Conservation (phyloP, 2,113 vertebrate species). For the Gallinago paraguaiae region DNA sequence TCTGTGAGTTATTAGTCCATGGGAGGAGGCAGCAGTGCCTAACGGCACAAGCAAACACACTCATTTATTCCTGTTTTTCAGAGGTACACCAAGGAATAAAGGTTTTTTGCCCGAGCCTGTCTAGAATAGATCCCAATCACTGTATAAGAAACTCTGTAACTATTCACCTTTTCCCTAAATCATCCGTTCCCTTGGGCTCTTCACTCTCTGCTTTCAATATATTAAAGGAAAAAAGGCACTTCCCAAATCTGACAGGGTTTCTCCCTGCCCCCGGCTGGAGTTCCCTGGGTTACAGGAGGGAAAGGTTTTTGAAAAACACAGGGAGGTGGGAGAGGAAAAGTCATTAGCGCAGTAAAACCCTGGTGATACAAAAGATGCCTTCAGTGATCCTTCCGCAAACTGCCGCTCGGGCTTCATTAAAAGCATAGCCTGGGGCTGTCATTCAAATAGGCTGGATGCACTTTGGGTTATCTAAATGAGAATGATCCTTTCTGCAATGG, state of each 20-base stretch:
- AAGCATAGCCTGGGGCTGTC: neutral
- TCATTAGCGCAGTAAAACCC: slow-evolving; percentile 25
- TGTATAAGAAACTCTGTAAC: neutral
- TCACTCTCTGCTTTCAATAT: neutral
- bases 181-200: neutral
- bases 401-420: slow-evolving; percentile 45
- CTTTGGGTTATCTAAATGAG: slow-evolving; percentile 27
- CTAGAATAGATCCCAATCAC: neutral
- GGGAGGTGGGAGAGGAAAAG: slow-evolving; percentile 16
- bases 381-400: neutral
- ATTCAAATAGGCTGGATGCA: neutral
- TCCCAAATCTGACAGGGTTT: neutral
- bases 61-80: neutral
- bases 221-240: neutral
- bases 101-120: neutral
- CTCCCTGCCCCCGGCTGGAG: neutral
- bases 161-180: neutral
- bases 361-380: neutral
- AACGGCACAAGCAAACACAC: neutral
- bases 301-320: neutral
- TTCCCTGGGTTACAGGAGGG: neutral
- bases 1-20: neutral
- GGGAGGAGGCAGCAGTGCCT: neutral
- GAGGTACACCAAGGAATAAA: neutral
- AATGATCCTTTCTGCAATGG: neutral